phyloP scores from a whole-genome alignment of 1,140 invertebrate species.

The Drosophila guanche region DNA sequence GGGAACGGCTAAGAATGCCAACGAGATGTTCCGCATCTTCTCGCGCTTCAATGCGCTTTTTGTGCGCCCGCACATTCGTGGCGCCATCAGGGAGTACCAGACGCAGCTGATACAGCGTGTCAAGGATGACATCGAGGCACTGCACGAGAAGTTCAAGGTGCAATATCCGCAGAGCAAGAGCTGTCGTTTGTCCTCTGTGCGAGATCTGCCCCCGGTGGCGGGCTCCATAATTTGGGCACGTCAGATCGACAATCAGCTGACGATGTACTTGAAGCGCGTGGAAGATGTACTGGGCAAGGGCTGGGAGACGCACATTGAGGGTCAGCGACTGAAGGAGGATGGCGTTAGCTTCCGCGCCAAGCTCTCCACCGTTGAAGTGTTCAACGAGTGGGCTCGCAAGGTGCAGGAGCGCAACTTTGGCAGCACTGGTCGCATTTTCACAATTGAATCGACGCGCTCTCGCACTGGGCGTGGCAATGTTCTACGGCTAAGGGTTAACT shows the following conservation, averaged over 20 bases:
- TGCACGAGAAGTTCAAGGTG: conserved; percentile 99
- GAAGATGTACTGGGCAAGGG: conserved; percentile 99
- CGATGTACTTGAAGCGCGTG: conserved; percentile 97
- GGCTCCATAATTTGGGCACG: conserved; percentile 99
- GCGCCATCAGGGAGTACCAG: conserved; percentile 99
- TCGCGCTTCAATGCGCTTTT: conserved; percentile 99
- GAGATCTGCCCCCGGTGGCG: conserved; percentile 97
- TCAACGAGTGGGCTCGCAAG: conserved; percentile 98
- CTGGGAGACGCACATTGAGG: conserved; percentile 99
- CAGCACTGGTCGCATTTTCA: conserved; percentile 96
- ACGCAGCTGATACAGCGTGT: conserved; percentile 99
- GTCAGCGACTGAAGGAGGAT: conserved; percentile 98
- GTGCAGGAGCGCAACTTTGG: conserved; percentile 97
- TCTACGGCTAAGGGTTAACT: conserved; percentile 98
- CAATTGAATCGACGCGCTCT: conserved; percentile 93
- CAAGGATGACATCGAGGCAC: conserved; percentile 98
- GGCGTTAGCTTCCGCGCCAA: conserved; percentile 98
- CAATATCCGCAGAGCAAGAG: conserved; percentile 97
- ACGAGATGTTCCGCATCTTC: conserved; percentile 99
- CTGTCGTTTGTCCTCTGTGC: conserved; percentile 93
- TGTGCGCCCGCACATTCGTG: conserved; percentile 98
- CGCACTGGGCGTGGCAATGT: conserved; percentile 93
- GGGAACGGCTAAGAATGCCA: conserved; percentile 99
- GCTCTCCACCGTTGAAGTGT: conserved; percentile 97
- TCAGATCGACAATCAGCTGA: conserved; percentile 99